Conservation (phyloP, 2,113 vertebrate genomes). For the Mugil cephalus region DNA sequence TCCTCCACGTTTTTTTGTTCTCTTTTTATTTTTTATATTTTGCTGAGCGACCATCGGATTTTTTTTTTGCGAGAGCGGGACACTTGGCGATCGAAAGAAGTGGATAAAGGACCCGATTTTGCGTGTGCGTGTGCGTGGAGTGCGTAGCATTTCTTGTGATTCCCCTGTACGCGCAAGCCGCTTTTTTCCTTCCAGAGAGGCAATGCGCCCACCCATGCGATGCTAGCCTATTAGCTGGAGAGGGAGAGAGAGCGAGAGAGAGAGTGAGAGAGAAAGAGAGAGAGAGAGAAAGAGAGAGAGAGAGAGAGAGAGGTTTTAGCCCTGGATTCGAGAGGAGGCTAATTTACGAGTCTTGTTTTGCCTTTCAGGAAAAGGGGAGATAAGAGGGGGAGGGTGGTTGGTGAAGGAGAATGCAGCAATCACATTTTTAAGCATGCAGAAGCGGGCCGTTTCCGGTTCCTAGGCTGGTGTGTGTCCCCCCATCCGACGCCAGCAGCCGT, state of each 20-base stretch:
- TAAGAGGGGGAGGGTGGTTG: constrained; percentile 76
- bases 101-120: constrained; percentile 67
- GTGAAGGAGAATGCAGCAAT: constrained; percentile 88
- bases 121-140: constrained; percentile 70
- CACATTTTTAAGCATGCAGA: constrained; percentile 86
- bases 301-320: constrained; percentile 65
- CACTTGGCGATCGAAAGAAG: constrained; percentile 31
- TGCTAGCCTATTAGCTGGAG: constrained; percentile 82
- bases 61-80: constrained; percentile 21
- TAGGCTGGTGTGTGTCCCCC: constrained; percentile 86
- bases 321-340: constrained; percentile 79
- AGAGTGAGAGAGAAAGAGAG: constrained; percentile 25
- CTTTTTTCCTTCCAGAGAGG: constrained; percentile 70
- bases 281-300: constrained; percentile 32
- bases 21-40: neutral
- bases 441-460: constrained; percentile 90
- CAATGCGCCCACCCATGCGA: constrained; percentile 83
- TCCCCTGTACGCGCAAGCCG: constrained; percentile 65
- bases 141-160: constrained; percentile 68
- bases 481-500: constrained; percentile 86
- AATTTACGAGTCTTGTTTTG: constrained; percentile 85
- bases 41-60: constrained; percentile 25
- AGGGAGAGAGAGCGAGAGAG: constrained; percentile 53
- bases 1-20: constrained; percentile 29
- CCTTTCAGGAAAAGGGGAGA: constrained; percentile 80